Conservation (phyloP, 2,888 invertebrate genomes). For the Parapristionchus giblindavisi region DNA sequence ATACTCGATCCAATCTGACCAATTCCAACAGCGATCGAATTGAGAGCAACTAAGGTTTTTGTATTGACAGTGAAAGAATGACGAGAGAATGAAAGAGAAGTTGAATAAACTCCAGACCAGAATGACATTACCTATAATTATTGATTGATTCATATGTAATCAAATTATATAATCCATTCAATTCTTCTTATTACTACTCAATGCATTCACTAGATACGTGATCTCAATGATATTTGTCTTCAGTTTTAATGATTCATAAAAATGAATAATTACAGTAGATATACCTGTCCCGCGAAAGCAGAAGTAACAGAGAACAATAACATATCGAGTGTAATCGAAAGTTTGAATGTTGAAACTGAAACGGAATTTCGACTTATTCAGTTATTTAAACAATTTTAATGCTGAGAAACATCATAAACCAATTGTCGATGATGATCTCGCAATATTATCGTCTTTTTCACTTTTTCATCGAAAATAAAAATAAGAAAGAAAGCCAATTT, state of each 20-base stretch:
- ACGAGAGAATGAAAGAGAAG: constrained; percentile 86
- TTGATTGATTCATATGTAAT: too few relatives aligned
- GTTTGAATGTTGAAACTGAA: constrained; percentile 37
- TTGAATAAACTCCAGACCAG: constrained; percentile 80
- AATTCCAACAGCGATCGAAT: constrained; percentile 88
- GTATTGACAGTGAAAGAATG: constrained; percentile 51
- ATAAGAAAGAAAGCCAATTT: too few relatives aligned
- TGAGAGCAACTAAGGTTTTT: constrained; percentile 81
- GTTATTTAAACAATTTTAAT: too few relatives aligned
- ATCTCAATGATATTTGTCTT: too few relatives aligned
- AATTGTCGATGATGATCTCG: neutral
- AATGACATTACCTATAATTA: constrained; percentile 37
- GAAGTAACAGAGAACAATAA: constrained; percentile 41
- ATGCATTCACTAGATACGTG: too few relatives aligned
- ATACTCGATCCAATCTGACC: constrained; percentile 3
- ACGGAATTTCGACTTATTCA: too few relatives aligned
- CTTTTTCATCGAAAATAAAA: too few relatives aligned
- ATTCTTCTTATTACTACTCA: too few relatives aligned
- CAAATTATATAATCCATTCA: too few relatives aligned
- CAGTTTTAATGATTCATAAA: too few relatives aligned
- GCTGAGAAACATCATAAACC: neutral
- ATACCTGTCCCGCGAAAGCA: constrained; percentile 43
- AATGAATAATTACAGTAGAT: neutral
- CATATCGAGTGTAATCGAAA: constrained; percentile 38
- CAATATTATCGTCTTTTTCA: too few relatives aligned